Percentiles rank a stretch among this genome's conserved stretches.
Evolutionary conservation across 2,888 invertebrate species (phyloP).

Genomic region (Ligdia adustata): DNA sequence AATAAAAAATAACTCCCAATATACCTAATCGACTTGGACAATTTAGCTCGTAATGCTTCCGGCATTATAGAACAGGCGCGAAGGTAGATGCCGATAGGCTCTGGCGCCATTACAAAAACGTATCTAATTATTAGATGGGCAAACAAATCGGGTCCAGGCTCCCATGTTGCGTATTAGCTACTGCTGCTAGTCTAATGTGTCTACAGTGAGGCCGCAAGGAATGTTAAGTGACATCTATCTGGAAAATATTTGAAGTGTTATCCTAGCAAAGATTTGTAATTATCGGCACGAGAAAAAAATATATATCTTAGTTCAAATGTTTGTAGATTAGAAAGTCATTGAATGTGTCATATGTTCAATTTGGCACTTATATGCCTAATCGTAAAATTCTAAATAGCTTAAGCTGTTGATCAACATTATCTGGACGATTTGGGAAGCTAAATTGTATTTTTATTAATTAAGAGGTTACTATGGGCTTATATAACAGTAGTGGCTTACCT

Average conservation of each 20-base stretch:
- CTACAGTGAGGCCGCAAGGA: slow-evolving; percentile 53
- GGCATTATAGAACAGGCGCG: slow-evolving; percentile 38
- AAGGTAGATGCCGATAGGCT: slow-evolving; percentile 33
- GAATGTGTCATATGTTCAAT: too few relatives aligned
- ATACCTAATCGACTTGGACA: slow-evolving; percentile 32
- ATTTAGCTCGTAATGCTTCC: slow-evolving; percentile 40
- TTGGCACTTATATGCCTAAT: too few relatives aligned
- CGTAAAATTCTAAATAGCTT: too few relatives aligned
- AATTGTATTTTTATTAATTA: too few relatives aligned
- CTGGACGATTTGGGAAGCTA: too few relatives aligned
- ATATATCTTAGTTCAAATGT: too few relatives aligned
- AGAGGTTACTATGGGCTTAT: too few relatives aligned
- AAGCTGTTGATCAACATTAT: too few relatives aligned
- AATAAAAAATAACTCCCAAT: slow-evolving; percentile 31
- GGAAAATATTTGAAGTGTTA: slow-evolving; percentile 40
- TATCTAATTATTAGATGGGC: slow-evolving; percentile 57
- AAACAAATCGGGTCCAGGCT: slow-evolving; percentile 59
- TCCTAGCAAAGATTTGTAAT: slow-evolving; percentile 32
- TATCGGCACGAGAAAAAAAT: too few relatives aligned
- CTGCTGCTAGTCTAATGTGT: not conserved
- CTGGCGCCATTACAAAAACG: slow-evolving; percentile 58
- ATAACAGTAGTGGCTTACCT: too few relatives aligned
- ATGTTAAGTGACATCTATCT: slow-evolving; percentile 69
- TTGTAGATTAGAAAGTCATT: too few relatives aligned
- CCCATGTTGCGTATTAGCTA: slow-evolving; percentile 28